phyloP scores from a whole-genome alignment of 2,113 vertebrate species.

The Trichomycterus rosablanca region DNA sequence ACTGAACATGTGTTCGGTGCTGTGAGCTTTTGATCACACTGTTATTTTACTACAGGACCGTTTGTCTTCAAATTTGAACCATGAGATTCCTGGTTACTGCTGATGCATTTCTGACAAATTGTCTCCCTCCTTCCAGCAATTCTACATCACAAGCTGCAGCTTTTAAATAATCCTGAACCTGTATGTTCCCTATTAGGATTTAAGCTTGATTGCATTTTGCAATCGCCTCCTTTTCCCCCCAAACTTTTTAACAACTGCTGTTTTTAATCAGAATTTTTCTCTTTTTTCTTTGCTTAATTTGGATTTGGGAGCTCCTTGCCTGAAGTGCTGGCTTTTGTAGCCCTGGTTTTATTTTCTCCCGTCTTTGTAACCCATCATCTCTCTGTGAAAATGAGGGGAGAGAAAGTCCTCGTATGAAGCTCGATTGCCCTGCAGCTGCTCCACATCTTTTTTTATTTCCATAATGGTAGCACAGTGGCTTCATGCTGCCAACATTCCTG shows the following conservation, averaged over 20 bases:
- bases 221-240: background rate
- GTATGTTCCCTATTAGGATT: slow-evolving; percentile 25
- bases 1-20: too few relatives aligned
- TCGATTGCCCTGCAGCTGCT: slow-evolving; percentile 69
- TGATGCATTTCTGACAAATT: slow-evolving; percentile 2
- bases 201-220: background rate
- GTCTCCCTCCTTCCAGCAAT: background rate
- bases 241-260: slow-evolving; percentile 9
- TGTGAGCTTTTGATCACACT: too few relatives aligned
- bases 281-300: slow-evolving; percentile 67
- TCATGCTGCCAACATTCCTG: slow-evolving; percentile 63
- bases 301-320: slow-evolving; percentile 71
- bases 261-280: slow-evolving; percentile 24
- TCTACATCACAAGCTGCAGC: background rate
- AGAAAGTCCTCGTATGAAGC: slow-evolving; percentile 71
- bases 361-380: slow-evolving; percentile 69
- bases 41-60: too few relatives aligned
- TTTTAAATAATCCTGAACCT: background rate
- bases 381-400: slow-evolving; percentile 53
- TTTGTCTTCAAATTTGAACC: background rate
- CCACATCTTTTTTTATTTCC: slow-evolving; percentile 72
- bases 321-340: slow-evolving; percentile 65
- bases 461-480: slow-evolving; percentile 75
- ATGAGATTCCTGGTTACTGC: background rate
- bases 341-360: slow-evolving; percentile 64